Conservation (phyloP, 2,113 vertebrate genomes). For the Rhinoptilus africanus region DNA sequence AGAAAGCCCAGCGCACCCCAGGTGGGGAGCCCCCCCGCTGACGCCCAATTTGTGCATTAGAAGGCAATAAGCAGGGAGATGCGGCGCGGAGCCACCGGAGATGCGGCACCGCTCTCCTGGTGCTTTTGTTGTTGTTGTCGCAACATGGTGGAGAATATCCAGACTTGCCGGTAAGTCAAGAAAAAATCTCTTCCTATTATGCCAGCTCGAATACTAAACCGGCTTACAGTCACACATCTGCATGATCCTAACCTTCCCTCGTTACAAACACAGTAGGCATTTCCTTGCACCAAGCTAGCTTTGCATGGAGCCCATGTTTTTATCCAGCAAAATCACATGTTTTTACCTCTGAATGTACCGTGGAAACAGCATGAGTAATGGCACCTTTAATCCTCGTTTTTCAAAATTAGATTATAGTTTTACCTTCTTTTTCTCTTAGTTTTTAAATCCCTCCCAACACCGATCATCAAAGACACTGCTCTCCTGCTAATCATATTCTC, state of each 20-base stretch:
- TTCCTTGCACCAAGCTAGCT: conserved; percentile 62
- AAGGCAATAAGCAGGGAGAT: conserved; percentile 32
- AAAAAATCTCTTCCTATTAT: conserved; percentile 75
- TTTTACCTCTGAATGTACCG: conserved; percentile 72
- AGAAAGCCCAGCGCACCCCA: not conserved
- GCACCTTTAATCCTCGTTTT: conserved; percentile 78
- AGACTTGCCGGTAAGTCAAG: conserved; percentile 61
- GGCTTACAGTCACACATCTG: conserved; percentile 70
- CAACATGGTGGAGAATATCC: conserved; percentile 55
- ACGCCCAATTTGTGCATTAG: conserved; percentile 51
- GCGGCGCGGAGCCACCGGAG: not conserved
- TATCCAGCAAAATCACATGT: conserved; percentile 74
- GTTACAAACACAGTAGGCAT: conserved; percentile 73
- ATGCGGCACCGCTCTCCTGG: not conserved
- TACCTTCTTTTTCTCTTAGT: conserved; percentile 61
- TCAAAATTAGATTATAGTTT: conserved; percentile 77
- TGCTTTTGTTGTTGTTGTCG: conserved; percentile 30
- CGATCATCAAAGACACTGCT: not conserved
- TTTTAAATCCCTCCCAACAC: conserved; percentile 43
- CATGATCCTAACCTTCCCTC: conserved; percentile 70
- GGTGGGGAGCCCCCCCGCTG: conserved; percentile 13
- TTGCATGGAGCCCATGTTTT: conserved; percentile 72
- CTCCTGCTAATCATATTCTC: conserved; percentile 43
- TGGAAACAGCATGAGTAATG: conserved; percentile 73
- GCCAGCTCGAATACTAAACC: conserved; percentile 62